These are phyloP conservation scores for Erpetoichthys calabaricus DNA, from an alignment of 2,797 vertebrate species.

Conservation along the genomic window DNA sequence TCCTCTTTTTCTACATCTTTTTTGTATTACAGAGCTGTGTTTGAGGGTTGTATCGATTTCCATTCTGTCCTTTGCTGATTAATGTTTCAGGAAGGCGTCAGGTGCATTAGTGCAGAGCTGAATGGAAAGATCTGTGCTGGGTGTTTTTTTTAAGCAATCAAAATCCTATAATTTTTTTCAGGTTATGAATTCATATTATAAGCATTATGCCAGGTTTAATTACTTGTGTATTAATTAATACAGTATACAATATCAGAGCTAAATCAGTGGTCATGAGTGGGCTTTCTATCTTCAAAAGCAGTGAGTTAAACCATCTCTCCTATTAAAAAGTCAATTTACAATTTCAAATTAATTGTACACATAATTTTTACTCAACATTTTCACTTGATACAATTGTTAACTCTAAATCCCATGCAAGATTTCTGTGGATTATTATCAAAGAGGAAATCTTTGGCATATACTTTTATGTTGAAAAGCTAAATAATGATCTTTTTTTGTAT, in stretches of 20 bases:
- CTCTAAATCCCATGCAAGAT: too few relatives aligned
- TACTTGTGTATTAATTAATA: constrained; percentile 8
- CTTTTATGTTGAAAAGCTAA: too few relatives aligned
- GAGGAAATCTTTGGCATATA: too few relatives aligned
- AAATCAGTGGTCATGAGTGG: neutral
- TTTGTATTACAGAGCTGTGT: constrained; percentile 24
- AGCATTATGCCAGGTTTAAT: constrained; percentile 13
- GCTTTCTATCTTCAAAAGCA: too few relatives aligned
- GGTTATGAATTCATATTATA: constrained; percentile 12
- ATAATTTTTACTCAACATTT: too few relatives aligned
- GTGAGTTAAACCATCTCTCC: too few relatives aligned
- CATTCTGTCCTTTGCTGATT: constrained; percentile 32
- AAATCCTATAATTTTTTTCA: constrained; percentile 17
- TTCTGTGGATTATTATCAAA: too few relatives aligned
- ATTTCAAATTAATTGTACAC: too few relatives aligned
- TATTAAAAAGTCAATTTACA: too few relatives aligned
- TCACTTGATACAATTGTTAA: too few relatives aligned
- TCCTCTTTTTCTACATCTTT: constrained; percentile 21
- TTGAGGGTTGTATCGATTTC: constrained; percentile 40
- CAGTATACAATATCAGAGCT: constrained; percentile 6
- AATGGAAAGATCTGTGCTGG: constrained; percentile 26
- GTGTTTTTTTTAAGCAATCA: constrained; percentile 18
- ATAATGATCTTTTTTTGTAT: too few relatives aligned
- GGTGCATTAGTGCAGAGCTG: constrained; percentile 20
- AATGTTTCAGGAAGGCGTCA: constrained; percentile 35